A percentile compares a stretch with the other conserved stretches of the same genome.
Conservation (phyloP, 2,113 vertebrate genomes). For the Salvator merianae region DNA sequence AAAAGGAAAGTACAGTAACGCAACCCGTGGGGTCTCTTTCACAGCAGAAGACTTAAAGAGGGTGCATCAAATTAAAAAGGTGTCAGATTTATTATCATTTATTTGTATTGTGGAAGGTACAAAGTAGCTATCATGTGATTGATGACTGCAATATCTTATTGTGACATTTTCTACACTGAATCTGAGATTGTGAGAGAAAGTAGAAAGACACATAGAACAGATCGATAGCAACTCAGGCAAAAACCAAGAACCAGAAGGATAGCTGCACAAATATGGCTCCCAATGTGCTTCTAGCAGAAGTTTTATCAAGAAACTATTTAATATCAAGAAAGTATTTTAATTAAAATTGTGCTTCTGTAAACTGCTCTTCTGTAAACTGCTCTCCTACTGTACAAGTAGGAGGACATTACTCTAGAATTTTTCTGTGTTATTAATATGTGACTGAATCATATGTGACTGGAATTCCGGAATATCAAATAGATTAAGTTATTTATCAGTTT, state of each 20-base stretch:
- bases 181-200: neutral
- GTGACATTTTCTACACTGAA: neutral
- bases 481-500: no score
- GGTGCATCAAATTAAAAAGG: neutral
- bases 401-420: no score
- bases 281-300: no score
- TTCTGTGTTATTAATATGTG: no score
- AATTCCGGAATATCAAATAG: no score
- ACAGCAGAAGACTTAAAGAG: neutral
- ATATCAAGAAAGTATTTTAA: no score
- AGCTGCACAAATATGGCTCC: neutral
- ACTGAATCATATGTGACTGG: no score
- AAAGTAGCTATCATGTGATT: neutral
- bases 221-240: neutral
- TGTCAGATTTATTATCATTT: neutral
- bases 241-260: neutral
- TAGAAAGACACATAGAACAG: neutral
- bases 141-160: neutral
- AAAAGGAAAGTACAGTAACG: neutral
- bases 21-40: neutral
- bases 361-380: no score
- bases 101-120: neutral
- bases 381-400: no score
- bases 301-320: no score
- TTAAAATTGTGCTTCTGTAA: no score